These are phyloP conservation scores for Trichonephila clavata DNA, from an alignment of 1,140 invertebrate genomes.

Conservation along the genomic window DNA sequence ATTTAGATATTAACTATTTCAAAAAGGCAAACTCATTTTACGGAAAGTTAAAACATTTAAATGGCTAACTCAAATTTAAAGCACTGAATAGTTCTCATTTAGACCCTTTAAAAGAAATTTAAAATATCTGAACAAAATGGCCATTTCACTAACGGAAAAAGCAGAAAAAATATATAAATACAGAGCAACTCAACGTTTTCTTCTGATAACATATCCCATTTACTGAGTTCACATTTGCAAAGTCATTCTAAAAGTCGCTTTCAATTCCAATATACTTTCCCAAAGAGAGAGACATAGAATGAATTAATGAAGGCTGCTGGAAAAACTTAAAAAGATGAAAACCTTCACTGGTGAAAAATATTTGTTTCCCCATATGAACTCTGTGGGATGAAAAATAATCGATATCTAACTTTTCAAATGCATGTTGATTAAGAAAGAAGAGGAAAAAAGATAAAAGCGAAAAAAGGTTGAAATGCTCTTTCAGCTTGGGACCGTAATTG, in stretches of 20 bases:
- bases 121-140: not conserved
- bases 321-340: slow-evolving; percentile 10
- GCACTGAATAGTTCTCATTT: not conserved
- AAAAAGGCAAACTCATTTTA: too few relatives aligned
- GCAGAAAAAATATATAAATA: not conserved
- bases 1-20: too few relatives aligned
- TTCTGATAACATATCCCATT: slow-evolving; percentile 9
- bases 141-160: not conserved
- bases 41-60: not conserved
- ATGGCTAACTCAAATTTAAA: not conserved
- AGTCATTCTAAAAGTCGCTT: slow-evolving; percentile 23
- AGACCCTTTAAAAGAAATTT: not conserved
- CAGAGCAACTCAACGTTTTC: not conserved
- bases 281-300: not conserved
- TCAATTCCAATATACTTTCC: slow-evolving; percentile 7
- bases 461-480: not conserved
- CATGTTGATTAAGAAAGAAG: slow-evolving; percentile 7
- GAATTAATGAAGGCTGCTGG: not conserved
- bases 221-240: slow-evolving; percentile 1
- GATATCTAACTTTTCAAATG: slow-evolving; percentile 5
- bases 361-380: not conserved
- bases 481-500: slow-evolving; percentile 19
- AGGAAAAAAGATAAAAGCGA: not conserved
- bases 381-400: not conserved
- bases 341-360: not conserved